These are phyloP conservation scores for Chrysogorgia sp. DNA, from an alignment of 92 coral and sea anemone genomes.

Conservation along the genomic window DNA sequence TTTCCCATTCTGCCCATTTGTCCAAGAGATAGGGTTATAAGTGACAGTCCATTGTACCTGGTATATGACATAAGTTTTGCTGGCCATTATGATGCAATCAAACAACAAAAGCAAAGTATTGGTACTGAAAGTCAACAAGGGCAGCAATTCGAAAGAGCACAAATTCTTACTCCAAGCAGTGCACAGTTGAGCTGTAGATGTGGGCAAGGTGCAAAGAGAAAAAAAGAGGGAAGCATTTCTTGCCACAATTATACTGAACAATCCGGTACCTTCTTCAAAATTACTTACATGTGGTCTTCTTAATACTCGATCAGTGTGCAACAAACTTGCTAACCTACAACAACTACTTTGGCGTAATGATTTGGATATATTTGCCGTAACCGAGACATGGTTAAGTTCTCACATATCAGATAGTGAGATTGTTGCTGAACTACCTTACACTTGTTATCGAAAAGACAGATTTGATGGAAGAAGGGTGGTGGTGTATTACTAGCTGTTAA, in stretches of 20 bases:
- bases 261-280: too few species aligned
- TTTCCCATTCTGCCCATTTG: slow-evolving; percentile 60
- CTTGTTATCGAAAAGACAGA: too few species aligned
- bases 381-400: too few species aligned
- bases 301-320: too few species aligned
- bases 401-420: too few species aligned
- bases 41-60: slow-evolving; percentile 54
- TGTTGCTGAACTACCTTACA: too few species aligned
- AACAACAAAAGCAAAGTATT: slow-evolving; percentile 13
- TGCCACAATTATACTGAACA: slow-evolving; percentile 56
- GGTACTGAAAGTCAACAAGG: slow-evolving; percentile 44
- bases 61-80: slow-evolving; percentile 63
- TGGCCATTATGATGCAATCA: slow-evolving; percentile 64
- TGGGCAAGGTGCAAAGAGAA: slow-evolving; percentile 69
- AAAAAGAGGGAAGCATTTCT: slow-evolving; percentile 38
- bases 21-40: slow-evolving; percentile 51
- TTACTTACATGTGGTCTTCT: too few species aligned
- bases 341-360: too few species aligned
- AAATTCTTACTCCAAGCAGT: slow-evolving; percentile 27
- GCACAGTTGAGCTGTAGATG: slow-evolving; percentile 47
- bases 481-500: too few species aligned
- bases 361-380: too few species aligned
- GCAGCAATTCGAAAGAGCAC: slow-evolving; percentile 21
- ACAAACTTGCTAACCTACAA: too few species aligned
- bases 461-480: too few species aligned